Conservation (phyloP, 2,797 vertebrate species). For the Brachyalestes nurse region DNA sequence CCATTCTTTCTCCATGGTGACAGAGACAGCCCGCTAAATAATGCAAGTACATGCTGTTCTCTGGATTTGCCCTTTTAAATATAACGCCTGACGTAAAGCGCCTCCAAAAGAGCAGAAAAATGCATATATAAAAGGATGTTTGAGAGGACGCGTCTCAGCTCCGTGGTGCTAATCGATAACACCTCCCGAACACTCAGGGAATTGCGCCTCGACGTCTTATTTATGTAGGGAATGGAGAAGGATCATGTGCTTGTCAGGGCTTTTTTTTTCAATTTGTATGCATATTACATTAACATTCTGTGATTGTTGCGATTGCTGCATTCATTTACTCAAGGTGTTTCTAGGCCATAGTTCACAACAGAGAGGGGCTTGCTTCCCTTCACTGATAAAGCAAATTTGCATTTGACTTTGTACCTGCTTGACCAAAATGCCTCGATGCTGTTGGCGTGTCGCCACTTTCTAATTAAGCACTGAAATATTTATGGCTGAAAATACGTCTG, state of each 20-base stretch:
- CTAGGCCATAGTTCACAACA: slow-evolving; percentile 1
- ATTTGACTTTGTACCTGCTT: slow-evolving; percentile 71
- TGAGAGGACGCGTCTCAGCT: slow-evolving; percentile 1
- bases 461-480: slow-evolving; percentile 83
- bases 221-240: slow-evolving; percentile 6
- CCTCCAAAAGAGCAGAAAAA: not conserved
- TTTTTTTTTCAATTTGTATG: slow-evolving; percentile 40
- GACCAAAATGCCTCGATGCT: slow-evolving; percentile 61
- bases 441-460: slow-evolving; percentile 65
- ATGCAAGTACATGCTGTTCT: slow-evolving; percentile 37
- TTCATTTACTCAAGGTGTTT: slow-evolving; percentile 36
- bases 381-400: slow-evolving; percentile 64
- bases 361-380: slow-evolving; percentile 28
- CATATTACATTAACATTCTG: slow-evolving; percentile 36
- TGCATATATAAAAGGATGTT: not conserved
- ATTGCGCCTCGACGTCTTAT: slow-evolving; percentile 2
- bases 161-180: not conserved
- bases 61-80: not conserved
- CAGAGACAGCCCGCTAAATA: slow-evolving; percentile 36
- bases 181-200: not conserved
- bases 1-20: slow-evolving; percentile 40
- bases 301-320: slow-evolving; percentile 29
- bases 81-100: not conserved
- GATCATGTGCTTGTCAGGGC: slow-evolving; percentile 16
- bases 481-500: slow-evolving; percentile 74